Conservation (phyloP, 1,140 invertebrate genomes). For the Eubasilissa regina region DNA sequence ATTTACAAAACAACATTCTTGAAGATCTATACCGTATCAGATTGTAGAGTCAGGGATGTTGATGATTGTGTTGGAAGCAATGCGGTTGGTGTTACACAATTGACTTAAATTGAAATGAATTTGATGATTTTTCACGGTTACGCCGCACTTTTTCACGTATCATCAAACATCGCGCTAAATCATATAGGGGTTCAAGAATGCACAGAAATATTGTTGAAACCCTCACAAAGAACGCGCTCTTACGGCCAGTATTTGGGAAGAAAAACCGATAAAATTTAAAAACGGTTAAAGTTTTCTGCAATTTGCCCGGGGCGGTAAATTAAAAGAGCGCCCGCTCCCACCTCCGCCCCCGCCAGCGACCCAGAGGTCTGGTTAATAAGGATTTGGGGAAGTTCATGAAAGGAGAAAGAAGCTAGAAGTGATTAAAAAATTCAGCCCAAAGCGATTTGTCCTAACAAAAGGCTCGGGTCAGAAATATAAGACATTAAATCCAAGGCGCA, state of each 20-base stretch:
- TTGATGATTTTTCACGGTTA: no score
- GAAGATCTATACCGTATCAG: no score
- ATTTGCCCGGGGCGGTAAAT: conserved; percentile 38
- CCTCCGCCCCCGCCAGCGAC: neutral
- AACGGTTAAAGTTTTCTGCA: conserved; percentile 35
- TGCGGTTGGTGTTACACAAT: no score
- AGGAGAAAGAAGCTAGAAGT: conserved; percentile 13
- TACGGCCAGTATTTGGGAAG: neutral
- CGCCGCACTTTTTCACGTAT: no score
- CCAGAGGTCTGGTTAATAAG: conserved; percentile 22
- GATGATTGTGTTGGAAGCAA: no score
- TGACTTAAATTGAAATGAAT: no score
- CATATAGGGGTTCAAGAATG: no score
- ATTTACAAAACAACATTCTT: no score
- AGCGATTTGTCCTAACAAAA: conserved; percentile 27
- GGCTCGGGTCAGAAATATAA: neutral
- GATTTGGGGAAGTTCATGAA: conserved; percentile 29
- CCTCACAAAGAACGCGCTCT: neutral
- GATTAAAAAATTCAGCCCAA: conserved; percentile 32
- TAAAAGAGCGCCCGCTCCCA: conserved; percentile 12
- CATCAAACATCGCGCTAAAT: no score
- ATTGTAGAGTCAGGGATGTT: no score
- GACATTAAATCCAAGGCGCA: no score
- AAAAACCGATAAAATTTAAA: conserved; percentile 39
- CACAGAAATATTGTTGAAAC: neutral